Percentiles rank a stretch among this genome's conserved stretches.
Evolutionary conservation across 2,888 invertebrate species (phyloP).

Genomic region (Drosophila phalerata): DNA sequence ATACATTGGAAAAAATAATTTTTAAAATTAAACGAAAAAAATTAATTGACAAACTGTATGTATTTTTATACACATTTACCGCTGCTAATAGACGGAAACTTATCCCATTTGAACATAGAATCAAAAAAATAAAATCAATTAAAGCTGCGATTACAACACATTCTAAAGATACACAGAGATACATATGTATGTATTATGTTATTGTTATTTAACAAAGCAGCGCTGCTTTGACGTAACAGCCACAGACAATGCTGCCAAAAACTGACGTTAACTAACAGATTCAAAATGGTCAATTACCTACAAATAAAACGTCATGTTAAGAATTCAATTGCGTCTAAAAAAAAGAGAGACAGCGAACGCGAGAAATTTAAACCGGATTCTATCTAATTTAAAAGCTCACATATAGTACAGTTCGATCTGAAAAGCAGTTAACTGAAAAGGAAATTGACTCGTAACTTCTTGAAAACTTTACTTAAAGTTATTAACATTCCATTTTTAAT

Average conservation of each 20-base stretch:
- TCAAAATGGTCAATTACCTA: conserved; percentile 18
- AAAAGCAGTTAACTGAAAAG: background rate
- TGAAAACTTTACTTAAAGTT: background rate
- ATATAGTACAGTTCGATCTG: background rate
- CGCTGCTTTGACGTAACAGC: no score
- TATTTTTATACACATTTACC: conserved; percentile 5
- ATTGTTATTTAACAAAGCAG: conserved; percentile 26
- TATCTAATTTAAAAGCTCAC: conserved; percentile 12
- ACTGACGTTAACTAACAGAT: conserved; percentile 10
- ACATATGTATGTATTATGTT: conserved; percentile 1
- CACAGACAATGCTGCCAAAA: conserved; percentile 21
- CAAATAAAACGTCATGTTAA: conserved; percentile 27
- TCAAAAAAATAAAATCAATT: conserved; percentile 38
- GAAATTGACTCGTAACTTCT: conserved; percentile 7
- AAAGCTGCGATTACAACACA: conserved; percentile 26
- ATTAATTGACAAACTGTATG: background rate
- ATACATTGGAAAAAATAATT: no score
- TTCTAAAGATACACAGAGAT: background rate
- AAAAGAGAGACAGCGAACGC: conserved; percentile 1
- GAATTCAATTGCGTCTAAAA: conserved; percentile 10
- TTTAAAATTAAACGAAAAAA: background rate
- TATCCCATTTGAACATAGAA: conserved; percentile 25
- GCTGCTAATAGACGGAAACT: conserved; percentile 35
- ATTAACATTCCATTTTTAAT: conserved; percentile 20
- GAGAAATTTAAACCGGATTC: conserved; percentile 33